Evolutionary conservation across 2,888 invertebrate species (phyloP), one percentile per base, ranked within the genome.

Genomic region (Congeria kusceri): DNA sequence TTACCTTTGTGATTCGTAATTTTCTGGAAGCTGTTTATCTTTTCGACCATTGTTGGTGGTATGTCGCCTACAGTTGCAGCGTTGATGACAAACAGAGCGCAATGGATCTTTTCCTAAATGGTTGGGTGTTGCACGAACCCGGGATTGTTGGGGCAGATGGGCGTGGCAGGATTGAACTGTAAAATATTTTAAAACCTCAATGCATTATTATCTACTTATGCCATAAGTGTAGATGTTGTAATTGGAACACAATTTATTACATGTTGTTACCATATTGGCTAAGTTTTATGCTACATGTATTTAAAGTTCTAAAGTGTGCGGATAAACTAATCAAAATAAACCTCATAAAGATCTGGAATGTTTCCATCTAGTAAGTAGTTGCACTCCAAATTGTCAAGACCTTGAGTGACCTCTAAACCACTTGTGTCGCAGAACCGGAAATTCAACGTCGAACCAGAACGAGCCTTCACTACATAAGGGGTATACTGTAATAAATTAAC

Each of bases 61-160:
- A 88, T 65, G 9, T 80, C 77, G 15, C 76, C 75, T 0, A 83
- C 82, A 0, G 84, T 70, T 29, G 67, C 76, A 18, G 85, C 79
- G 58, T 88, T 86, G 23, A 88, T 76, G 0, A 87, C 85, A 69
- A 87, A 83, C 7, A 83, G 86, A 9, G 86, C 85, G 71, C 86
- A 86, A 61, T 88, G 88, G 18, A 88, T 86, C 25, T 76, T 80
- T 61, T 87, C 86, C 3, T 65, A 64, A 46, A 88, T 15, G 0
- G 64, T 68, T 18, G 88, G 86, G 9, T 59, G 59, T 13, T 75
- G 66, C 13, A 74, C 79, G 64, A 82, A 88, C 3, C 85, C 82
- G n/a, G 74, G 44, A 11, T 70, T 67, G 15, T 87, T 79, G 0
- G 81, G 70, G 2, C 75, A 61, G 15, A 87, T 71, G 0, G 81